Percentiles rank a stretch among this genome's conserved stretches.
phyloP scores from a whole-genome alignment of 2,113 vertebrate species.

The Nibea coibor region DNA sequence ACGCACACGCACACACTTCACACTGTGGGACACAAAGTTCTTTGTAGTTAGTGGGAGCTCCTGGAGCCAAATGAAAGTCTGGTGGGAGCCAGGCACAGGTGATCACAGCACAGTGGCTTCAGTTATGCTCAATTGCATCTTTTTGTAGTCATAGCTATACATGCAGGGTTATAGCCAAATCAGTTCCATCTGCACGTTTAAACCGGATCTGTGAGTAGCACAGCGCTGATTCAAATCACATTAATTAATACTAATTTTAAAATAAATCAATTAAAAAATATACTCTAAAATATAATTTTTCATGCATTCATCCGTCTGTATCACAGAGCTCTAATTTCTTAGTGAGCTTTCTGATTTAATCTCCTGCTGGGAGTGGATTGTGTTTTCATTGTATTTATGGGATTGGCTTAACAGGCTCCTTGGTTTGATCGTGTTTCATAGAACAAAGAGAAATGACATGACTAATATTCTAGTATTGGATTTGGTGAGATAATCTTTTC shows the following conservation, averaged over 20 bases:
- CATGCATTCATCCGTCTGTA: not conserved
- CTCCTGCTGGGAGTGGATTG: constrained; percentile 33
- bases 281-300: not conserved
- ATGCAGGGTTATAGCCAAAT: not conserved
- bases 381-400: constrained; percentile 40
- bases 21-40: constrained; percentile 67
- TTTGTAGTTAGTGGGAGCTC: constrained; percentile 57
- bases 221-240: not conserved
- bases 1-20: not conserved
- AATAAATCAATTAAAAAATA: not conserved
- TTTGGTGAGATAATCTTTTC: not conserved
- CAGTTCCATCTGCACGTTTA: not conserved
- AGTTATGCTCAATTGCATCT: constrained; percentile 44
- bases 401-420: not conserved
- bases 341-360: constrained; percentile 28
- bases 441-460: constrained; percentile 14
- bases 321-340: constrained; percentile 27
- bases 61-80: constrained; percentile 62
- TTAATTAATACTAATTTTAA: not conserved
- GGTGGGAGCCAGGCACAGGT: constrained; percentile 42
- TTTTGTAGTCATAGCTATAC: constrained; percentile 8
- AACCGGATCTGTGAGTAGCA: not conserved
- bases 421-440: constrained; percentile 39
- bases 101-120: constrained; percentile 42
- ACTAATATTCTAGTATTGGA: not conserved